Evolutionary conservation across 2,888 invertebrate species (phyloP), one percentile per base, ranked within the genome.

Genomic region (Dryococelus australis): DNA sequence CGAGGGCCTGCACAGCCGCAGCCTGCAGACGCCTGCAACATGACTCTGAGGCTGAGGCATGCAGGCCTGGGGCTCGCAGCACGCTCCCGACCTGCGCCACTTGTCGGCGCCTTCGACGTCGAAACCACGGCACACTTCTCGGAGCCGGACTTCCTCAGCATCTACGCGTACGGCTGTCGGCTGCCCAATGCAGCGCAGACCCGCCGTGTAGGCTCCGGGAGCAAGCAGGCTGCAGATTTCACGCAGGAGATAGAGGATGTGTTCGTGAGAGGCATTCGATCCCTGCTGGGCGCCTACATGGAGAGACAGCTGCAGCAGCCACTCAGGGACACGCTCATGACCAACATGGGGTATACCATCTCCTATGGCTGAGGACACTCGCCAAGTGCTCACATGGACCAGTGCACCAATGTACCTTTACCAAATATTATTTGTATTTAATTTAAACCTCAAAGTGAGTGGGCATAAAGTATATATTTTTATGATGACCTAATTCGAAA

Each of bases 271-370:
- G 97, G 97, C n/a, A 96, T 97, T 84, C 94, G 97, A 90, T 96
- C 97, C 26, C 94, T 97, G 84, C 92, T 97, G 83, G 97, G 96
- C 0, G 96, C 96, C 43, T 97, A 97, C 90, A 96, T 97, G 96
- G 97, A 97, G 91, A 95, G 95, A 89, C 96, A 97, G 90, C 92
- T 97, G 85, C 97, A 97, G 90, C 97, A 97, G 13, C 97, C 97
- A 79, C 96, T 97, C 87, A 97, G 97, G 91, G 97, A 97, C 91
- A 97, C 97, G 0, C 93, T 97, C 51, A 97, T 97, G 97, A 94
- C 96, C 89, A 97, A 97, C 91, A 96, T 97, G 96, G 97, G 97
- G 10, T 97, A 97, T 91, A 97, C 97, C 81, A 94, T 97, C 90
- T 97, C 97, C 87, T 97, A 97, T 91, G 97, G 97, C 26, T 83